Percentiles rank a stretch among this genome's conserved stretches.
Evolutionary conservation across 2,113 vertebrate genomes (phyloP).

Genomic region (Potamarius usumacintae): DNA sequence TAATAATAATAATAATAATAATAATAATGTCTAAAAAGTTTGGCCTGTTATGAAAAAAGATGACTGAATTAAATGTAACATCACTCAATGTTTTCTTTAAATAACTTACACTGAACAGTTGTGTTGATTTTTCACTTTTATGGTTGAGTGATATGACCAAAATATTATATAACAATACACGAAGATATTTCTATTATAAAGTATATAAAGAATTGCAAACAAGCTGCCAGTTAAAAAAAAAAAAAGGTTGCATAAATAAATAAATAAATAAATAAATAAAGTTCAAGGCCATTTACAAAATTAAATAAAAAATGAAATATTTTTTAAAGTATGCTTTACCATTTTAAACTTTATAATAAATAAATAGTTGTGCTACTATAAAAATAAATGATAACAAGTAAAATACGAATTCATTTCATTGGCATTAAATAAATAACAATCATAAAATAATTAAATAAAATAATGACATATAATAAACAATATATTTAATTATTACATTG

Average conservation of each 20-base stretch:
- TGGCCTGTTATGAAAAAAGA: background rate
- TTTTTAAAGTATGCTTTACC: too few species aligned
- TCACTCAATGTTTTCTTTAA: background rate
- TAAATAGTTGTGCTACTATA: background rate
- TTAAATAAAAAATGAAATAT: too few species aligned
- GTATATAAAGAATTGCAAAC: background rate
- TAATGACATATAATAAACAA: background rate
- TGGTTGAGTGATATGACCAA: background rate
- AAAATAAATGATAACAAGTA: background rate
- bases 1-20: too few species aligned
- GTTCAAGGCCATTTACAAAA: background rate
- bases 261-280: background rate
- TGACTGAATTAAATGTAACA: background rate
- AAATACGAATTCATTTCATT: too few species aligned
- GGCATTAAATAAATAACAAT: background rate
- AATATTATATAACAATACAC: background rate
- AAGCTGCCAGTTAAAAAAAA: background rate
- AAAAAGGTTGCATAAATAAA: background rate
- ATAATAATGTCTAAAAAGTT: background rate
- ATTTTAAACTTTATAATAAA: background rate
- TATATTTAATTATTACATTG: too few species aligned
- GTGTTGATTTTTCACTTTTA: too few species aligned
- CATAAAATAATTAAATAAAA: background rate
- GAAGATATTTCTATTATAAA: too few species aligned
- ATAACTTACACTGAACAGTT: background rate